Evolutionary conservation across 2,797 vertebrate species (phyloP).

Genomic region (Myripristis jacobus): DNA sequence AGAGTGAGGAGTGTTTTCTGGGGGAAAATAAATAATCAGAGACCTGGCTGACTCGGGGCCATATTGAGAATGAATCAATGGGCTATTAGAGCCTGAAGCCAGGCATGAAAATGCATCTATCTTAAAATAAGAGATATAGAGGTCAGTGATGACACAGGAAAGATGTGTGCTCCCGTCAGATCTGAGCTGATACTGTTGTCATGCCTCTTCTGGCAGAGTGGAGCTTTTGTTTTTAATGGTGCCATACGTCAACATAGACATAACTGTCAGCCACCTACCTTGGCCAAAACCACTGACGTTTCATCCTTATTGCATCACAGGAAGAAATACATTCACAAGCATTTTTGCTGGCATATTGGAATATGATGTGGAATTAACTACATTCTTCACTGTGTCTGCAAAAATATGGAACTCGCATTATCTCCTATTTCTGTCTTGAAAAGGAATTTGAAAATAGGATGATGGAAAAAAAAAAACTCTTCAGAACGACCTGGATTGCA

Average conservation of each 20-base stretch:
- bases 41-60: constrained; percentile 67
- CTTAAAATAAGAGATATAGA: constrained; percentile 72
- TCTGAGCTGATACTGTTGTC: constrained; percentile 64
- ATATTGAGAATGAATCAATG: constrained; percentile 78
- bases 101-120: constrained; percentile 73
- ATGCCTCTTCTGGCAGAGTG: constrained; percentile 64
- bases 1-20: constrained; percentile 53
- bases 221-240: constrained; percentile 76
- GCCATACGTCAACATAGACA: constrained; percentile 73
- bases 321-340: constrained; percentile 47
- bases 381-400: constrained; percentile 30
- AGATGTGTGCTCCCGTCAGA: constrained; percentile 66
- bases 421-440: not conserved
- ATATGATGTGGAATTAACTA: constrained; percentile 51
- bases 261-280: constrained; percentile 76
- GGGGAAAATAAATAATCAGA: constrained; percentile 79
- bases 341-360: constrained; percentile 54
- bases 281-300: constrained; percentile 54
- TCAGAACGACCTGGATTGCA: constrained; percentile 13
- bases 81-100: constrained; percentile 74
- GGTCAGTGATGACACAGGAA: constrained; percentile 74
- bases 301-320: constrained; percentile 70
- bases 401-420: not conserved
- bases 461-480: constrained; percentile 19
- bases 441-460: constrained; percentile 17